Base-by-base conservation (phyloP, 2,888 invertebrate species). In the Oegoconia quadripuncta region DNA sequence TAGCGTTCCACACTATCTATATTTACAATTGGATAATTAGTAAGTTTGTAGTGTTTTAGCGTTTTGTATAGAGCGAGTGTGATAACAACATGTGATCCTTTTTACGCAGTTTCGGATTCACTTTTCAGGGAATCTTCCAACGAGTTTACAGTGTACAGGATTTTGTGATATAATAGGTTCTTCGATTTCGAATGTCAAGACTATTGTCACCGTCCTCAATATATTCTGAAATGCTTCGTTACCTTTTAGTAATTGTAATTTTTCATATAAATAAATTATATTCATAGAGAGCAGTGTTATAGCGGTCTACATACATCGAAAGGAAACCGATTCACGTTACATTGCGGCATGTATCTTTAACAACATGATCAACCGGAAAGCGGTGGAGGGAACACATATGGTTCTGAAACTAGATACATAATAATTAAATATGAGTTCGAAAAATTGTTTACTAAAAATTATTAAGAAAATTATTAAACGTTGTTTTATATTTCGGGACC, bases 201-300 rank as follows among this genome's bases (percentile, higher is more conserved):
- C 54, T 48, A 55, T 49, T 48, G 58, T 57, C 59, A 64, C 69
- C 71, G 70, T 70, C 72, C 68, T 64, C 47, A 47, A 54, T 55
- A 55, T 62, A 18, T n/a, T 27, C 15, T 29, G 31, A 15, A 29
- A 30, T 12, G 31, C 31, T 20, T 31, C 20, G 18, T 12, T 20
- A 11, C 13, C 15, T 14, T 28, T 13, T 28, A 14, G 13, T 12
- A 28, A 14, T n/a, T n/a, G 7, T 28, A 28, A 14, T 8, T 13
- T 12, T 14, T n/a, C n/a, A n/a, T n/a, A n/a, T n/a, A n/a, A n/a
- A n/a, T n/a, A n/a, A n/a, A n/a, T n/a, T n/a, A n/a, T n/a, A n/a
- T n/a, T n/a, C n/a, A n/a, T n/a, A n/a, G n/a, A n/a, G n/a, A n/a
- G n/a, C n/a, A n/a, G n/a, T n/a, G n/a, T n/a, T n/a, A n/a, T n/a